Percentiles rank a stretch among this genome's conserved stretches.
phyloP scores from a whole-genome alignment of 2,113 vertebrate species.

The Larimichthys polyactis region DNA sequence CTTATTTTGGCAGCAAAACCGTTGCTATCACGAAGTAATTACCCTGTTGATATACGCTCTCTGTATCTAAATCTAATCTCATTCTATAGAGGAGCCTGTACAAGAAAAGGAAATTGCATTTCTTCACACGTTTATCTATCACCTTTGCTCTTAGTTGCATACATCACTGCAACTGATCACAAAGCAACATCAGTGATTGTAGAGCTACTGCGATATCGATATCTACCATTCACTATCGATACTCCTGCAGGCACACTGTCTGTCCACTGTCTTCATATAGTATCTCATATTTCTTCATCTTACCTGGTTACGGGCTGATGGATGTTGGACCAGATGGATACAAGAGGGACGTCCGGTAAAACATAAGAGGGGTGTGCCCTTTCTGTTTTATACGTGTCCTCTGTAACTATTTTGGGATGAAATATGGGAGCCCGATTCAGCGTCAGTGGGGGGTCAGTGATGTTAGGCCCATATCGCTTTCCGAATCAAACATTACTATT shows the following conservation, averaged over 20 bases:
- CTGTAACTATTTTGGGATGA: conserved; percentile 60
- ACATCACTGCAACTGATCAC: conserved; percentile 10
- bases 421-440: conserved; percentile 38
- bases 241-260: background rate
- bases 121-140: conserved; percentile 4
- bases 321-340: background rate
- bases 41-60: conserved; percentile 45
- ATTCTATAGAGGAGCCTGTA: conserved; percentile 12
- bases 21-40: conserved; percentile 64
- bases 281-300: conserved; percentile 19
- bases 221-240: background rate
- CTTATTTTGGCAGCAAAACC: conserved; percentile 40
- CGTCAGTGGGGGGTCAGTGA: background rate
- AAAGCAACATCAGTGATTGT: background rate
- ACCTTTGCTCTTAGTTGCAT: conserved; percentile 14
- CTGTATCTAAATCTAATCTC: conserved; percentile 67
- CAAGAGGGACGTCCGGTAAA: conserved; percentile 42
- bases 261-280: background rate
- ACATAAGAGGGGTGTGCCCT: conserved; percentile 29
- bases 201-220: background rate
- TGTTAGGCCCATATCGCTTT: conserved; percentile 37
- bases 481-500: conserved; percentile 70
- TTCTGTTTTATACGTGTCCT: conserved; percentile 61
- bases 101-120: conserved; percentile 37
- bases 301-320: conserved; percentile 37